phyloP scores from a whole-genome alignment of 2,797 vertebrate species.

The Rhinogobio ventralis region DNA sequence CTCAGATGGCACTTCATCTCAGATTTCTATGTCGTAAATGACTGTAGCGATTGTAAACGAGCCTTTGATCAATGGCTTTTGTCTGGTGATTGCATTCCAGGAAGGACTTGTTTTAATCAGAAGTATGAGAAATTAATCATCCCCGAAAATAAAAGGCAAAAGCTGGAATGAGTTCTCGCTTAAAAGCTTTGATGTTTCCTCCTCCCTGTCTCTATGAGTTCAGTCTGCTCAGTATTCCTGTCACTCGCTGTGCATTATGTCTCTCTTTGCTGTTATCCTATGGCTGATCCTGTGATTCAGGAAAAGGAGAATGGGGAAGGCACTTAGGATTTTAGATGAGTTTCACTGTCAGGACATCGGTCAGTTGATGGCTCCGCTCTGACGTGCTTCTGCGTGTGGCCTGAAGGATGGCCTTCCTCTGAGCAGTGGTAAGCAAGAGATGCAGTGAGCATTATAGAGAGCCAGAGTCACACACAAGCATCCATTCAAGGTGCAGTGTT shows the following conservation, averaged over 20 bases:
- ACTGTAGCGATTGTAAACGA: slow-evolving; percentile 23
- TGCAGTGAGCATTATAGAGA: slow-evolving; percentile 4
- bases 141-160: neutral
- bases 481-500: neutral
- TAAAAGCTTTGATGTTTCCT: slow-evolving; percentile 35
- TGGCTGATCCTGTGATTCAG: slow-evolving; percentile 24
- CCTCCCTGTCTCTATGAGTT: neutral
- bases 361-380: slow-evolving; percentile 15
- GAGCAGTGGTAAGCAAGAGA: slow-evolving; percentile 11
- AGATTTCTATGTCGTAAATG: slow-evolving; percentile 21
- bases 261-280: slow-evolving; percentile 33
- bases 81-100: slow-evolving; percentile 33
- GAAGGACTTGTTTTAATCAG: slow-evolving; percentile 32
- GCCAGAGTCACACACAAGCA: neutral
- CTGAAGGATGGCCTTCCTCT: slow-evolving; percentile 16
- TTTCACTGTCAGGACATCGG: slow-evolving; percentile 25
- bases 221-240: slow-evolving; percentile 14
- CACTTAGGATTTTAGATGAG: slow-evolving; percentile 30
- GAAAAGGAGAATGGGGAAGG: slow-evolving; percentile 3
- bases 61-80: slow-evolving; percentile 39
- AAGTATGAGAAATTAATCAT: slow-evolving; percentile 32
- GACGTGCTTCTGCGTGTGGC: neutral
- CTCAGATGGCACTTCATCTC: slow-evolving; percentile 33
- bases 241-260: slow-evolving; percentile 14
- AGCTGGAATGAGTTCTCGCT: neutral